Evolutionary conservation across 1,140 invertebrate genomes (phyloP).

Genomic region (Patella vulgata): DNA sequence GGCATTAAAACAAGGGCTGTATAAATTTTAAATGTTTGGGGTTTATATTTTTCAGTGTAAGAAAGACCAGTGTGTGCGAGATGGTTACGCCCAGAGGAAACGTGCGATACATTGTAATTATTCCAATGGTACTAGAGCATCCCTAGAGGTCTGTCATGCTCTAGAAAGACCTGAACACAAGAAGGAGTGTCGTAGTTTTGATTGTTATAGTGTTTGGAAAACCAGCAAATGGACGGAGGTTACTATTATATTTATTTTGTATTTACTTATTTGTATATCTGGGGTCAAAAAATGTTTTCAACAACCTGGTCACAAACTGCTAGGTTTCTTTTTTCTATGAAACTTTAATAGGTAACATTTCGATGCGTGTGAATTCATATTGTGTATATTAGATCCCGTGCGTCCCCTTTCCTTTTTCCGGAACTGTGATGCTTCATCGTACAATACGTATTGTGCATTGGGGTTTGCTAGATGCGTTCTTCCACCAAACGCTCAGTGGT

Average conservation of each 20-base stretch:
- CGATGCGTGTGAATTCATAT: background rate
- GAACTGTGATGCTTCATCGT: too few relatives aligned
- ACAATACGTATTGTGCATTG: too few relatives aligned
- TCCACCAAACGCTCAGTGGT: too few relatives aligned
- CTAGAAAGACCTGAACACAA: conserved; percentile 8
- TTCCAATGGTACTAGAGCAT: conserved; percentile 14
- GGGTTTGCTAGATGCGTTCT: too few relatives aligned
- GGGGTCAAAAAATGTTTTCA: too few relatives aligned
- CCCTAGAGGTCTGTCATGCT: conserved; percentile 3
- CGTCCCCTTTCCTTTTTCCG: background rate
- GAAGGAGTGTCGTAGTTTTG: conserved; percentile 30
- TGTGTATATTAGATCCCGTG: background rate
- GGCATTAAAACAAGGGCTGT: too few relatives aligned
- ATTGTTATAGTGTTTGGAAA: conserved; percentile 37
- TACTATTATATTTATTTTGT: too few relatives aligned
- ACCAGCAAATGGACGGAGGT: conserved; percentile 47
- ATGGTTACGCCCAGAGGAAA: conserved; percentile 18
- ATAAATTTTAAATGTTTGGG: background rate
- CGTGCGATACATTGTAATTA: conserved; percentile 19
- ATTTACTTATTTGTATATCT: too few relatives aligned
- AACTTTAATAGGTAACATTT: too few relatives aligned
- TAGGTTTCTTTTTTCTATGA: too few relatives aligned
- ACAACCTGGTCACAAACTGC: too few relatives aligned
- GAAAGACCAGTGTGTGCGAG: conserved; percentile 12
- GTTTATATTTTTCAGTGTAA: conserved; percentile 10